Conservation (phyloP, 2,797 vertebrate species). For the Jordanella pulchra region DNA sequence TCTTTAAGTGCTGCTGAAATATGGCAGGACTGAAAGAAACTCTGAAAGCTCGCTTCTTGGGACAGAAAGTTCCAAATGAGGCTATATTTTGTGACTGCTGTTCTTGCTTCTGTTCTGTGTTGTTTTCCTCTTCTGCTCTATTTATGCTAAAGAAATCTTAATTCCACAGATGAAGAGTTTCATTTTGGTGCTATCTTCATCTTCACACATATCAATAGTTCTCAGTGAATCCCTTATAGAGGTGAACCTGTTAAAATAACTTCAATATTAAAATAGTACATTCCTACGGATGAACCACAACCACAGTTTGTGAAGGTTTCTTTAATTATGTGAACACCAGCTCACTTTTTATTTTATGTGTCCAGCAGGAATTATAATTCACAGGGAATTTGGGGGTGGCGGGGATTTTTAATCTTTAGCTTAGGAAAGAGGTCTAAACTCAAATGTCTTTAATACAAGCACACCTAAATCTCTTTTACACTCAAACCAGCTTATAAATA, state of each 20-base stretch:
- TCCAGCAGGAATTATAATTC: neutral
- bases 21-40: constrained; percentile 28
- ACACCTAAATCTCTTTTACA: neutral
- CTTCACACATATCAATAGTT: constrained; percentile 3
- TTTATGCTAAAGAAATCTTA: constrained; percentile 9
- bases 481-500: neutral
- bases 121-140: constrained; percentile 9
- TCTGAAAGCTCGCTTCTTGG: constrained; percentile 30
- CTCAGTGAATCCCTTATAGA: constrained; percentile 9
- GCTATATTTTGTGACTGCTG: constrained; percentile 23
- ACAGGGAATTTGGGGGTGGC: too few species aligned
- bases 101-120: constrained; percentile 23
- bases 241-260: neutral
- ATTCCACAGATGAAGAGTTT: constrained; percentile 6
- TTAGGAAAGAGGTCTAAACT: neutral
- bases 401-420: neutral
- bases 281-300: neutral
- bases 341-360: neutral
- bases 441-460: neutral
- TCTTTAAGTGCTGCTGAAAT: constrained; percentile 55
- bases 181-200: constrained; percentile 2
- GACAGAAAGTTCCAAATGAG: constrained; percentile 45
- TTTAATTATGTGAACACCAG: neutral
- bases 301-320: neutral
- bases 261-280: neutral